Evolutionary conservation across 1,140 invertebrate genomes (phyloP).

Genomic region (Zaprionus ghesquierei): DNA sequence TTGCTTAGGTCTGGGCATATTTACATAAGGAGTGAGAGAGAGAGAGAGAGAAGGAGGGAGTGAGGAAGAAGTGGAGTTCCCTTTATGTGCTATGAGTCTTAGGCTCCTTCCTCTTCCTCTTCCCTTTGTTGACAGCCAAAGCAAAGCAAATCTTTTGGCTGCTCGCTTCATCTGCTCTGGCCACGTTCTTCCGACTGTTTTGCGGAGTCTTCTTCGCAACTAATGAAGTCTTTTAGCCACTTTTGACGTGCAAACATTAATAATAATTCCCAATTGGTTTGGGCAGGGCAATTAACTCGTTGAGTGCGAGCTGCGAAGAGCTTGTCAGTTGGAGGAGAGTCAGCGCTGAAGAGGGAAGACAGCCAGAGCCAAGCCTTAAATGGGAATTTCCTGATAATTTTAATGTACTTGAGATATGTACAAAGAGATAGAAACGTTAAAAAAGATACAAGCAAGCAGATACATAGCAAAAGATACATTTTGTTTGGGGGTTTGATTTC

Average conservation of each 20-base stretch:
- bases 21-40: not conserved
- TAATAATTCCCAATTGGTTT: constrained; percentile 32
- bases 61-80: not conserved
- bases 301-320: not conserved
- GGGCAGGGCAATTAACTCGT: constrained; percentile 43
- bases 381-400: not conserved
- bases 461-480: not conserved
- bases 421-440: too few species aligned
- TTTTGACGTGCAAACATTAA: constrained; percentile 23
- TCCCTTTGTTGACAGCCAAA: too few species aligned
- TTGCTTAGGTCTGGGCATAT: constrained; percentile 36
- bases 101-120: not conserved
- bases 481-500: not conserved
- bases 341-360: not conserved
- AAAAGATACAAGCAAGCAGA: not conserved
- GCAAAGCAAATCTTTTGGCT: not conserved
- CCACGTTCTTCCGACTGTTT: not conserved
- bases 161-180: too few species aligned
- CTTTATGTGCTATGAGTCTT: not conserved
- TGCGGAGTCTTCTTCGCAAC: constrained; percentile 16
- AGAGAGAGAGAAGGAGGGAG: not conserved
- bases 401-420: not conserved
- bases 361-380: not conserved
- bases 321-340: not conserved
- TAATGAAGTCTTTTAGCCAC: too few species aligned